phyloP scores from a whole-genome alignment of 2,797 vertebrate genomes.

The Micromesistius poutassou region DNA sequence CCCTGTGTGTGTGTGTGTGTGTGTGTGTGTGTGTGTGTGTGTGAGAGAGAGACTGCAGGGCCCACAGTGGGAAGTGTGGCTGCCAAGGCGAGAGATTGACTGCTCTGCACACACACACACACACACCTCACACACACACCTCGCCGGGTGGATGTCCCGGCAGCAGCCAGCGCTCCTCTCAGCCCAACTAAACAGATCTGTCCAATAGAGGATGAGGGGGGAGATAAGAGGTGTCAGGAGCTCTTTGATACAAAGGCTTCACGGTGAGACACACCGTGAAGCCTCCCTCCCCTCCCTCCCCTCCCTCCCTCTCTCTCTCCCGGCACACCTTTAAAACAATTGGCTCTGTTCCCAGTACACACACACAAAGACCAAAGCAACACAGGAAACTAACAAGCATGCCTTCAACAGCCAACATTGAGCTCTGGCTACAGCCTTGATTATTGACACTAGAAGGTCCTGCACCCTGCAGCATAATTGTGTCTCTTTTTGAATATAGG shows the following conservation, averaged over 20 bases:
- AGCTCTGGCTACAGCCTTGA: background rate
- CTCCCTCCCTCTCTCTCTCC: background rate
- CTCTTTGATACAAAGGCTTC: background rate
- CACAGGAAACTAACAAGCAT: background rate
- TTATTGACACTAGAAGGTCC: background rate
- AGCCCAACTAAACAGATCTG: constrained; percentile 3
- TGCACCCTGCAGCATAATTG: background rate
- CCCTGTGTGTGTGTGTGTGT: no score
- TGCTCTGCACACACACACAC: background rate
- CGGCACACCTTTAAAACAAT: background rate
- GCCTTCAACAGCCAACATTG: background rate
- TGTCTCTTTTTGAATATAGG: no score
- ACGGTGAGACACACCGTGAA: background rate
- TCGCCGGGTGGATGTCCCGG: background rate
- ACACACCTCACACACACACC: background rate
- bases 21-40: background rate
- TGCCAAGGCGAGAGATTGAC: constrained; percentile 1
- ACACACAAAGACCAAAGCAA: background rate
- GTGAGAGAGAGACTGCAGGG: background rate
- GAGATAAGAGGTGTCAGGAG: constrained; percentile 3
- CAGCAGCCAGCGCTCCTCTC: background rate
- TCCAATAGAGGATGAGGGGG: background rate
- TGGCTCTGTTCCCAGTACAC: background rate
- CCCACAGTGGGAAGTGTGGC: background rate
- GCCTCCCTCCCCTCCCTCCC: background rate